A percentile compares a stretch with the other conserved stretches of the same genome.
phyloP scores from a whole-genome alignment of 2,797 vertebrate species.

The Anniella stebbinsi region DNA sequence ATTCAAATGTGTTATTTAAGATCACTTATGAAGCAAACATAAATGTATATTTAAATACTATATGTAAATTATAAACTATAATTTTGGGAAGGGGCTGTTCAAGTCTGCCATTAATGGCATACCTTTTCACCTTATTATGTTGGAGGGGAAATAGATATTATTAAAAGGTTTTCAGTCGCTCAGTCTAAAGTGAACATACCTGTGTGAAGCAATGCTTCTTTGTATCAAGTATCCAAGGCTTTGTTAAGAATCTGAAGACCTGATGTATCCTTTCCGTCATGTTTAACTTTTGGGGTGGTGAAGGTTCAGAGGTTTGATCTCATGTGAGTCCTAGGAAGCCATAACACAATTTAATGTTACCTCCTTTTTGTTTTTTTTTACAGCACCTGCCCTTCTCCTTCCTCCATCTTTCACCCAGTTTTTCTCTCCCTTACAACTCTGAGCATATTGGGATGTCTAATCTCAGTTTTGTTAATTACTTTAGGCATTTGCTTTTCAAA shows the following conservation, averaged over 20 bases:
- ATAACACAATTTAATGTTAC: neutral
- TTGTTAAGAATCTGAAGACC: constrained; percentile 70
- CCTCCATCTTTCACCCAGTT: neutral
- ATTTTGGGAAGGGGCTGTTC: neutral
- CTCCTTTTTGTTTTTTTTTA: neutral
- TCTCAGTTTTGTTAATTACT: neutral
- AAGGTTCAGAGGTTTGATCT: constrained; percentile 48
- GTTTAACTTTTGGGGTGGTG: constrained; percentile 28
- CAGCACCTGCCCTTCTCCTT: too few species aligned
- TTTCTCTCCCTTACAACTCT: neutral
- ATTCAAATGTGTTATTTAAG: neutral
- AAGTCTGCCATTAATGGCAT: neutral
- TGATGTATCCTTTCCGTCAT: constrained; percentile 53
- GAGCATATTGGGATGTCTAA: neutral
- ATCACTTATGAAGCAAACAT: neutral
- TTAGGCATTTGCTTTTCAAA: neutral
- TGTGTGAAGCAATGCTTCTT: constrained; percentile 68
- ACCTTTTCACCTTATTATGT: constrained; percentile 70
- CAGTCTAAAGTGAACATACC: constrained; percentile 74
- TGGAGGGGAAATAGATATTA: constrained; percentile 71
- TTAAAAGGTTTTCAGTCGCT: constrained; percentile 75
- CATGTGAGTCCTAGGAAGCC: neutral
- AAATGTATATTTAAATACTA: neutral
- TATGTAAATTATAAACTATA: neutral
- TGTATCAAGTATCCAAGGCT: constrained; percentile 72